These are phyloP conservation scores for Carollia perspicillata DNA, from an alignment of 2,113 vertebrate species.

Conservation along the genomic window DNA sequence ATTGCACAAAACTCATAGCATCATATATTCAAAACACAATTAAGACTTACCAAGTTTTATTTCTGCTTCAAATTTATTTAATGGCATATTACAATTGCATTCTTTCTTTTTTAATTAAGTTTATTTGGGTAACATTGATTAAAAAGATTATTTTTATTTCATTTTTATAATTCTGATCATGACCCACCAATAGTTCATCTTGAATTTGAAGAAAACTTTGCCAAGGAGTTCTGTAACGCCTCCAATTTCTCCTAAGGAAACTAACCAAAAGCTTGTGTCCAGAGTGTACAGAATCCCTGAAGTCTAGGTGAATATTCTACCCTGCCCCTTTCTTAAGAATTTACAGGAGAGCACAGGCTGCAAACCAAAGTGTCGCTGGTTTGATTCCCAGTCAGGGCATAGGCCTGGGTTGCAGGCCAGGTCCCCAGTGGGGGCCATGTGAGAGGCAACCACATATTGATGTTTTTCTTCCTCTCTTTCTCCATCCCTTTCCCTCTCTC, in stretches of 20 bases:
- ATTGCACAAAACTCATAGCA: not conserved
- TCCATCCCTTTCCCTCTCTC: no score
- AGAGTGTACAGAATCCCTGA: not conserved
- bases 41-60: not conserved
- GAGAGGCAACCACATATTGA: no score
- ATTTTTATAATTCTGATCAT: not conserved
- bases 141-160: not conserved
- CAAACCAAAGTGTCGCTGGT: no score
- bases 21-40: not conserved
- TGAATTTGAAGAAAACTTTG: not conserved
- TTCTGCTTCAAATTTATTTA: not conserved
- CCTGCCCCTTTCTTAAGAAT: not conserved
- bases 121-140: not conserved
- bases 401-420: no score
- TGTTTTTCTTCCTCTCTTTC: no score
- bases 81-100: not conserved
- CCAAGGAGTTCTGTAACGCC: accelerated
- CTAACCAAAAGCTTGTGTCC: not conserved
- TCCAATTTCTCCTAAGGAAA: not conserved
- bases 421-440: no score
- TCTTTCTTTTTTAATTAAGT: not conserved
- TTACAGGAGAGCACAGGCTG: not conserved
- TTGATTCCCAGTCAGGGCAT: no score
- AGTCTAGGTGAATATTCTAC: not conserved
- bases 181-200: not conserved